These are phyloP conservation scores for Montipora cactus DNA, from an alignment of 64 coral and sea anemone genomes.

Conservation along the genomic window DNA sequence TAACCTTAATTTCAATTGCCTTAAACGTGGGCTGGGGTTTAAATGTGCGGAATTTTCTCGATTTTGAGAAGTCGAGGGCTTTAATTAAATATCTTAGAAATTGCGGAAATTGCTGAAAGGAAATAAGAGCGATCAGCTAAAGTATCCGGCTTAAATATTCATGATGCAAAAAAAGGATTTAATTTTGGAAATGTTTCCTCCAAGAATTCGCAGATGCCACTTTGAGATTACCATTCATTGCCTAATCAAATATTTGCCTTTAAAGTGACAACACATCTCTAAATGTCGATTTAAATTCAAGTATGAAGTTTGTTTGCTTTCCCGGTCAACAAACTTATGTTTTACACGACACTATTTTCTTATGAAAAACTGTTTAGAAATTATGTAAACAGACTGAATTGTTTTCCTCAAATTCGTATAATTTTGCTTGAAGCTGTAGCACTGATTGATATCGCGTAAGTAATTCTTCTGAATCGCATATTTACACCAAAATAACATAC, in stretches of 20 bases:
- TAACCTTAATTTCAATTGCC: conserved; percentile 7
- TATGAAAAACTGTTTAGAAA: conserved; percentile 19
- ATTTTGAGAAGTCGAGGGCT: conserved; percentile 24
- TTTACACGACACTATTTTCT: conserved; percentile 50
- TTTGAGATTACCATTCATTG: neutral
- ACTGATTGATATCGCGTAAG: neutral
- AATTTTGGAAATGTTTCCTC: conserved; percentile 21
- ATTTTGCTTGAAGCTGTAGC: neutral
- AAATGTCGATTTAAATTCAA: conserved; percentile 29
- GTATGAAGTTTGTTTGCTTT: conserved; percentile 59
- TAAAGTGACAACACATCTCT: neutral
- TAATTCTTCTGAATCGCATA: neutral
- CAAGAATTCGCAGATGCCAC: conserved; percentile 23
- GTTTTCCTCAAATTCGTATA: conserved; percentile 16
- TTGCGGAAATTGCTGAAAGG: conserved; percentile 55
- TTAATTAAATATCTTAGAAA: conserved; percentile 52
- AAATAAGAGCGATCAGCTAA: conserved; percentile 47
- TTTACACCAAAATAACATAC: neutral
- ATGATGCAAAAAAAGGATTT: conserved; percentile 49
- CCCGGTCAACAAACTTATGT: conserved; percentile 16
- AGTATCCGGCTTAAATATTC: conserved; percentile 64
- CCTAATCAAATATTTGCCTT: conserved; percentile 33
- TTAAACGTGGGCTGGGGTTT: neutral
- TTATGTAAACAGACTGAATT: conserved; percentile 38
- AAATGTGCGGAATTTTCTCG: conserved; percentile 14